Percentiles rank a stretch among this genome's conserved stretches.
phyloP scores from a whole-genome alignment of 2,888 invertebrate species.

The Acleris laterana region DNA sequence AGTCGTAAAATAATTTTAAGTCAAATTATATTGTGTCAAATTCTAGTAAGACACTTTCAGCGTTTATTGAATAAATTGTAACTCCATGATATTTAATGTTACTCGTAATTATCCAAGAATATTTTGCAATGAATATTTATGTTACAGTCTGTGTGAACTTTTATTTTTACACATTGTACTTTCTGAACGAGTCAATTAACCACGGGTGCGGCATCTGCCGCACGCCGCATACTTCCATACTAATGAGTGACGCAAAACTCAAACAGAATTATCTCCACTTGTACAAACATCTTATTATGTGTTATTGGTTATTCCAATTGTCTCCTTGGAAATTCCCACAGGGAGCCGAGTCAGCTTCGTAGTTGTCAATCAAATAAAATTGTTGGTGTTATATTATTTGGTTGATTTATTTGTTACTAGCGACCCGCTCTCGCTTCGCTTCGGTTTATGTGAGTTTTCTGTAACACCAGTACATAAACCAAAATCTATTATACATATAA shows the following conservation, averaged over 20 bases:
- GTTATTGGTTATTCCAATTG: constrained; percentile 35
- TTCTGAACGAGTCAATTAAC: constrained; percentile 10
- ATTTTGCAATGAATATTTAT: no score
- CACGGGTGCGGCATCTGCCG: constrained; percentile 9
- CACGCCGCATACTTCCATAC: constrained; percentile 23
- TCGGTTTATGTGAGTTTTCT: no score
- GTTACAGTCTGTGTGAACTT: background rate
- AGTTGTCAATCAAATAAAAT: constrained; percentile 25
- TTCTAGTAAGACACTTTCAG: no score
- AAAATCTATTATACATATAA: no score
- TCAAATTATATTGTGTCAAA: no score
- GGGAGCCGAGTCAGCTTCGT: background rate
- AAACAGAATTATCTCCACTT: constrained; percentile 26
- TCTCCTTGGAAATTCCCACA: constrained; percentile 36
- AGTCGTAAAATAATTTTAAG: no score
- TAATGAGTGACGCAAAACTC: constrained; percentile 35
- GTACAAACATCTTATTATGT: constrained; percentile 31
- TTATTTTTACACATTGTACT: constrained; percentile 23
- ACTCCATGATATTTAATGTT: no score
- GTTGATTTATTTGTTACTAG: background rate
- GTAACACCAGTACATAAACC: no score
- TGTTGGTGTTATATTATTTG: background rate
- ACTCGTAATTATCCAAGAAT: no score
- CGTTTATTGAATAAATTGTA: no score
- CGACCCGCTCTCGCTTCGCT: no score